A percentile compares a stretch with the other conserved stretches of the same genome.
phyloP scores from a whole-genome alignment of 2,888 invertebrate species.

The Biston stratarius region DNA sequence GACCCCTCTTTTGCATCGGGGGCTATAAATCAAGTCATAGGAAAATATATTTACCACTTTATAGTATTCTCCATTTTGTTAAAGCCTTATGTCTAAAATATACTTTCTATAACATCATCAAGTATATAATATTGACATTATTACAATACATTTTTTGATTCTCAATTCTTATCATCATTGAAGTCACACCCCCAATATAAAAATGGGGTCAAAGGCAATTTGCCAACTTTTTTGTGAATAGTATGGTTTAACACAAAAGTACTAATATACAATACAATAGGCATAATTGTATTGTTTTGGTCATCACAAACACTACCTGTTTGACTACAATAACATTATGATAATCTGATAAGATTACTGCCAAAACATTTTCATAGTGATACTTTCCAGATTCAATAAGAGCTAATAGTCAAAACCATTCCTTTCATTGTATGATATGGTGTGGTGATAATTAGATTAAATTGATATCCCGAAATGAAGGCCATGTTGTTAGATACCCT shows the following conservation, averaged over 20 bases:
- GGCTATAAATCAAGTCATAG: too few relatives aligned
- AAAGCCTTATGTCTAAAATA: too few relatives aligned
- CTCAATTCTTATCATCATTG: too few relatives aligned
- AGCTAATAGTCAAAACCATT: constrained; percentile 4
- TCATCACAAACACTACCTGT: neutral
- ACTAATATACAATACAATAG: neutral
- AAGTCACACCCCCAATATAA: neutral
- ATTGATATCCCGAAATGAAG: constrained; percentile 21
- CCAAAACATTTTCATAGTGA: constrained; percentile 6
- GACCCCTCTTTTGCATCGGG: too few relatives aligned
- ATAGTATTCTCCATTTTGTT: too few relatives aligned
- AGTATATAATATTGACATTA: too few relatives aligned
- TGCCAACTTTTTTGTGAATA: neutral
- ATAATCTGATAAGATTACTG: constrained; percentile 11
- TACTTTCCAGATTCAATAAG: neutral
- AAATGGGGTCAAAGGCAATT: neutral
- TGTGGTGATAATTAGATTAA: constrained; percentile 17
- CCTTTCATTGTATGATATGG: constrained; percentile 7
- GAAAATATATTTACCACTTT: too few relatives aligned
- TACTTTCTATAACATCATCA: too few relatives aligned
- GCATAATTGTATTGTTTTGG: constrained; percentile 5
- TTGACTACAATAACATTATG: constrained; percentile 8
- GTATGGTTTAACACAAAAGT: neutral
- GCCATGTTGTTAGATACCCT: constrained; percentile 2
- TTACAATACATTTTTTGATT: too few relatives aligned